Percentiles rank a stretch among this genome's conserved stretches.
Evolutionary conservation across 2,888 invertebrate genomes (phyloP).

Genomic region (Colletes collaris): DNA sequence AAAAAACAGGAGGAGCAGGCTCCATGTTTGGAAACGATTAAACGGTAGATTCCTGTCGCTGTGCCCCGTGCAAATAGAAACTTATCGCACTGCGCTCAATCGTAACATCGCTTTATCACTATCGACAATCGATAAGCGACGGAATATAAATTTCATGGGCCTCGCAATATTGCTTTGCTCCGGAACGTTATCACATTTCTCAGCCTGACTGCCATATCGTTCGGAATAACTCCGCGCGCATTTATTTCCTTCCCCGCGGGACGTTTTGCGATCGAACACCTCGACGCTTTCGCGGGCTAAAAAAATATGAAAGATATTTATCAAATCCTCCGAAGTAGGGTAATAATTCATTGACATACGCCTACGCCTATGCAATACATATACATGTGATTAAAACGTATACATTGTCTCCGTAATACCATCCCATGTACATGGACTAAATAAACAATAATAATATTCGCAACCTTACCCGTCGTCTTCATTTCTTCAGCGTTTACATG

Average conservation of each 20-base stretch:
- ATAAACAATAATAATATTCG: no score
- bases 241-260: slow-evolving; percentile 21
- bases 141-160: slow-evolving; percentile 56
- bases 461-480: no score
- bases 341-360: no score
- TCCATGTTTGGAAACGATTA: background rate
- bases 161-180: slow-evolving; percentile 44
- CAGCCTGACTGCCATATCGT: slow-evolving; percentile 48
- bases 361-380: no score
- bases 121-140: slow-evolving; percentile 59
- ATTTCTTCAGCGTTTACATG: no score
- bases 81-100: slow-evolving; percentile 26
- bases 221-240: slow-evolving; percentile 41
- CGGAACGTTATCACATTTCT: slow-evolving; percentile 53
- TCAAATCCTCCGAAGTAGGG: no score
- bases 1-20: no score
- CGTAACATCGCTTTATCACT: slow-evolving; percentile 48
- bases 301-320: no score
- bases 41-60: background rate
- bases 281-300: no score
- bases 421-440: no score
- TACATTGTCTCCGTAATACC: no score
- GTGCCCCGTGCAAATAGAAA: background rate
- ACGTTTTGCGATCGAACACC: background rate
- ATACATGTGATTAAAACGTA: no score